Percentiles rank a stretch among this genome's conserved stretches.
Evolutionary conservation across 2,797 vertebrate species (phyloP).

Genomic region (Hydrophis major): DNA sequence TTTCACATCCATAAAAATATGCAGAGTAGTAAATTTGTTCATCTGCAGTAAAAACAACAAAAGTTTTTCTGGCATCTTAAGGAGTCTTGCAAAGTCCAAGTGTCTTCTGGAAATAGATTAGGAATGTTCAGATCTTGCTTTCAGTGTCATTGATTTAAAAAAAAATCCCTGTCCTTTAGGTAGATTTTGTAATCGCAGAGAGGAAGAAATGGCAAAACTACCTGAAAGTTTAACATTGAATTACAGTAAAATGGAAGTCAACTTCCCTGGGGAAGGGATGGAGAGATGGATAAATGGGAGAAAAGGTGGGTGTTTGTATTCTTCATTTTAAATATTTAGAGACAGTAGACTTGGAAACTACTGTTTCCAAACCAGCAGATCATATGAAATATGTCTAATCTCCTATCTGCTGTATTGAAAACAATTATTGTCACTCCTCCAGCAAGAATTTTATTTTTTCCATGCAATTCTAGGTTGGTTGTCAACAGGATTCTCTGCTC

Average conservation of each 20-base stretch:
- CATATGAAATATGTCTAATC: slow-evolving; percentile 52
- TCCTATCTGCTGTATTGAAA: slow-evolving; percentile 68
- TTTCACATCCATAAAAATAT: not conserved
- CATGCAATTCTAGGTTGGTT: slow-evolving; percentile 58
- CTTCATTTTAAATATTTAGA: slow-evolving; percentile 58
- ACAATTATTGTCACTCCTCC: slow-evolving; percentile 68
- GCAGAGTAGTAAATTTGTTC: not conserved
- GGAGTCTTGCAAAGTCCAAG: not conserved
- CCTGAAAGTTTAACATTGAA: slow-evolving; percentile 55
- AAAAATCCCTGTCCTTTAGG: not conserved
- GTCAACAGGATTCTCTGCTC: slow-evolving; percentile 63
- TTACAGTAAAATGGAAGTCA: slow-evolving; percentile 48
- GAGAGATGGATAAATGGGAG: not conserved
- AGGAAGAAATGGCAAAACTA: slow-evolving; percentile 38
- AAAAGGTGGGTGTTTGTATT: slow-evolving; percentile 18
- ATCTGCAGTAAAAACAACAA: not conserved
- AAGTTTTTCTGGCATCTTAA: not conserved
- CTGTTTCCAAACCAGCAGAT: slow-evolving; percentile 55
- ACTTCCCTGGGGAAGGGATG: slow-evolving; percentile 27
- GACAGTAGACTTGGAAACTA: slow-evolving; percentile 50
- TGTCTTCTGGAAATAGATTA: not conserved
- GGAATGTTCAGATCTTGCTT: not conserved
- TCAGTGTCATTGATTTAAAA: slow-evolving; percentile 13
- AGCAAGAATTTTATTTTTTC: slow-evolving; percentile 60
- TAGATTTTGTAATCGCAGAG: slow-evolving; percentile 15